These are phyloP conservation scores for Tauraco erythrolophus DNA, from an alignment of 2,113 vertebrate genomes.

Conservation along the genomic window DNA sequence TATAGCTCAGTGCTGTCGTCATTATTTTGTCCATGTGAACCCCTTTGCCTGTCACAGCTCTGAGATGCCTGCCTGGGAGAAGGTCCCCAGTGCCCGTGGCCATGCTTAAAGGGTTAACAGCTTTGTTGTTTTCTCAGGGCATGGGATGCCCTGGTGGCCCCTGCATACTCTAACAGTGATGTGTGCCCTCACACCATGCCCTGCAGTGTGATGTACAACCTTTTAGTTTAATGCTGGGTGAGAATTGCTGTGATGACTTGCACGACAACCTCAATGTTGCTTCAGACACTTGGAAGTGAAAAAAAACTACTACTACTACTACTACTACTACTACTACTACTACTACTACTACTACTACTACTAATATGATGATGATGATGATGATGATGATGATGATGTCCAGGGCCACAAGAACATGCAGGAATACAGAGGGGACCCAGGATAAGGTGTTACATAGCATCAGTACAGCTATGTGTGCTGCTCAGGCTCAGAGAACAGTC, in stretches of 20 bases:
- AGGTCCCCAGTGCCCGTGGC: neutral
- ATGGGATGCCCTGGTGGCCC: neutral
- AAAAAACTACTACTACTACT: too few species aligned
- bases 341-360: too few species aligned
- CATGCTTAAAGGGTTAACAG: neutral
- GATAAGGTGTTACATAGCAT: neutral
- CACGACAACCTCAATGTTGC: neutral
- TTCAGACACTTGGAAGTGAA: neutral
- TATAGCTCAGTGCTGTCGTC: neutral
- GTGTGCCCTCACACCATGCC: neutral
- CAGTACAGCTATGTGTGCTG: neutral
- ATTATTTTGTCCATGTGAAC: neutral
- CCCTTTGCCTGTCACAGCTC: neutral
- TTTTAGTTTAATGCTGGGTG: neutral
- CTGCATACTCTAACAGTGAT: neutral
- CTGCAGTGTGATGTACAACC: neutral
- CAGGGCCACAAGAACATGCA: neutral
- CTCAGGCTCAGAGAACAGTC: neutral
- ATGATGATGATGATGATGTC: neutral
- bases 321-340: too few species aligned
- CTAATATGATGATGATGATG: too few species aligned
- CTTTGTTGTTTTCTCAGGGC: neutral
- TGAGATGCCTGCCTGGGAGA: neutral
- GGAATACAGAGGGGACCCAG: neutral
- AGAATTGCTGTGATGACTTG: neutral